Percentiles rank a stretch among this genome's conserved stretches.
phyloP scores from a whole-genome alignment of 2,888 invertebrate species.

The Eupithecia abbreviata region DNA sequence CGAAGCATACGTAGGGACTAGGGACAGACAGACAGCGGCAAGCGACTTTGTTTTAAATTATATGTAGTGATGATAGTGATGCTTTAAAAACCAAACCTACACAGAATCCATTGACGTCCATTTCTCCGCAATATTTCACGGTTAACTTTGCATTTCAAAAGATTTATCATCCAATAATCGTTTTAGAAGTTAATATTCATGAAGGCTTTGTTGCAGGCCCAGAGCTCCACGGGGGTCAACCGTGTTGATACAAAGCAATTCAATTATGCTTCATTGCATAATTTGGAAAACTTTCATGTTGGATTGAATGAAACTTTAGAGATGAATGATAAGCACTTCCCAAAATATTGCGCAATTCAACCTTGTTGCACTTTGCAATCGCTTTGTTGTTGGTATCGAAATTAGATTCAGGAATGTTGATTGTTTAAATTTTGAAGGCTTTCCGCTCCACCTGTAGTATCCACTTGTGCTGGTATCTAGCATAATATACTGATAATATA shows the following conservation, averaged over 20 bases:
- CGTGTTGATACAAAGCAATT: conserved; percentile 64
- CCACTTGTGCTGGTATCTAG: too few species aligned
- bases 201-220: conserved; percentile 55
- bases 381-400: conserved; percentile 43
- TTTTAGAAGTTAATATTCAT: conserved; percentile 36
- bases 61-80: too few species aligned
- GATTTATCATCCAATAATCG: conserved; percentile 52
- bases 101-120: not conserved
- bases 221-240: conserved; percentile 63
- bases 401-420: not conserved
- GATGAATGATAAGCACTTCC: conserved; percentile 65
- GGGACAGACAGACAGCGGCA: too few species aligned
- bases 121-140: not conserved
- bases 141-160: conserved; percentile 37
- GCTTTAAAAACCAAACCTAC: not conserved
- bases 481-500: too few species aligned
- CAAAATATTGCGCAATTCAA: conserved; percentile 63
- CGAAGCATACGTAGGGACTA: too few species aligned
- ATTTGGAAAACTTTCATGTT: conserved; percentile 72
- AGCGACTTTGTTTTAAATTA: not conserved
- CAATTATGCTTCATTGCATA: conserved; percentile 73
- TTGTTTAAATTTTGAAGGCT: conserved; percentile 6
- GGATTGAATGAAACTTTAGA: conserved; percentile 60
- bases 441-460: not conserved
- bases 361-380: conserved; percentile 63